Percentiles rank a stretch among this genome's conserved stretches.
These are phyloP conservation scores for Staurois parvus DNA, from an alignment of 2,797 vertebrate species.

Conservation along the genomic window DNA sequence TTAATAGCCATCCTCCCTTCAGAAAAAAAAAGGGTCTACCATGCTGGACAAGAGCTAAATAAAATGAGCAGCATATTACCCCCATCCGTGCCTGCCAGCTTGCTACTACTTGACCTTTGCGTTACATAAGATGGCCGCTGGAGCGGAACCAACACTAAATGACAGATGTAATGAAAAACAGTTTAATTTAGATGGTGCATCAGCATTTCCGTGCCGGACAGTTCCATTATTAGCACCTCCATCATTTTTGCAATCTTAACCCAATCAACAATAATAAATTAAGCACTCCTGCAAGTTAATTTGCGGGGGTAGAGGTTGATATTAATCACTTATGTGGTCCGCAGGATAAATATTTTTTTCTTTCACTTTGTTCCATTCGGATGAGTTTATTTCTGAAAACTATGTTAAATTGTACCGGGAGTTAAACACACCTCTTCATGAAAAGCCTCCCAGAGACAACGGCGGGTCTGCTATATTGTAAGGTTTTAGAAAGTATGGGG, in stretches of 20 bases:
- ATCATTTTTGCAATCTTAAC: conserved; percentile 58
- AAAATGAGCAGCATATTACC: conserved; percentile 65
- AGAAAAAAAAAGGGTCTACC: too few relatives aligned
- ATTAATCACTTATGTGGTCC: conserved; percentile 3
- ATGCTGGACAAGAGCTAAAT: too few relatives aligned
- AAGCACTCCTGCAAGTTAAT: conserved; percentile 48
- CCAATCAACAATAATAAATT: conserved; percentile 60
- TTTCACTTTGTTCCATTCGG: not conserved
- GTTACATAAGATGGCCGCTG: conserved; percentile 68
- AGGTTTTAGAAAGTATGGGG: too few relatives aligned
- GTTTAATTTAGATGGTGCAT: conserved; percentile 68
- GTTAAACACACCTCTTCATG: too few relatives aligned
- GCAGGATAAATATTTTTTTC: conserved; percentile 4
- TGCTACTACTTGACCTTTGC: conserved; percentile 72
- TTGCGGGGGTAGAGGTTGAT: conserved; percentile 26
- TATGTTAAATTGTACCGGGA: not conserved
- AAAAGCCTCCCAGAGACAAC: too few relatives aligned
- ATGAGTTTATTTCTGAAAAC: not conserved
- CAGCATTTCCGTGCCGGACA: conserved; percentile 56
- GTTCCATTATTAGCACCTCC: conserved; percentile 50
- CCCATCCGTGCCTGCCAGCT: conserved; percentile 57
- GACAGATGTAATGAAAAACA: conserved; percentile 67
- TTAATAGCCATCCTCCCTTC: too few relatives aligned
- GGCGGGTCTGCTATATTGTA: too few relatives aligned
- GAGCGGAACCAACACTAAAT: conserved; percentile 69